A percentile compares a stretch with the other conserved stretches of the same genome.
phyloP scores from a whole-genome alignment of 1,140 invertebrate species.

The Coelopa frigida region DNA sequence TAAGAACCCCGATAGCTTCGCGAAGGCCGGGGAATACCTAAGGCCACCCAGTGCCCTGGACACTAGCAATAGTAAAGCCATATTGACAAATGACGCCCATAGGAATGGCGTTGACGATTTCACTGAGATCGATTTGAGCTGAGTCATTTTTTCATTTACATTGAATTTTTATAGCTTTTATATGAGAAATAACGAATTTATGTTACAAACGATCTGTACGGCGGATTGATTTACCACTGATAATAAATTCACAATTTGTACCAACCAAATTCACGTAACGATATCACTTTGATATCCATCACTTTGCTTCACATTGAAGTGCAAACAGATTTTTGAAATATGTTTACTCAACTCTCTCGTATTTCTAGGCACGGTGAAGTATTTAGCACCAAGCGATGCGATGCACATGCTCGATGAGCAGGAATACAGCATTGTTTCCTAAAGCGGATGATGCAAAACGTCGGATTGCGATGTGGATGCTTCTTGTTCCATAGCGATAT shows the following conservation, averaged over 20 bases:
- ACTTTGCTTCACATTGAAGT: neutral
- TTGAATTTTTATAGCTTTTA: too few relatives aligned
- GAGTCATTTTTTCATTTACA: neutral
- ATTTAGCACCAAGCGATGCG: constrained; percentile 53
- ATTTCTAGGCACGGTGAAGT: constrained; percentile 45
- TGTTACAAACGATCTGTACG: neutral
- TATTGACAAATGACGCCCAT: neutral
- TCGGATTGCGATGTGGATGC: too few relatives aligned
- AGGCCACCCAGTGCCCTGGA: neutral
- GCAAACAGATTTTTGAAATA: neutral
- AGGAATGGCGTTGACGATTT: constrained; percentile 15
- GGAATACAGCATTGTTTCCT: constrained; percentile 41
- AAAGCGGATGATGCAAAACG: too few relatives aligned
- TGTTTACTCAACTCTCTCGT: constrained; percentile 1
- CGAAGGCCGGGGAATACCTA: neutral
- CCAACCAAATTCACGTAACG: too few relatives aligned
- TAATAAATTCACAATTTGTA: neutral
- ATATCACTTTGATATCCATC: too few relatives aligned
- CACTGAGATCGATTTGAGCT: constrained; percentile 34
- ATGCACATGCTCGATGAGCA: constrained; percentile 49
- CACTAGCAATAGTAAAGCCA: neutral
- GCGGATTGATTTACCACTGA: neutral
- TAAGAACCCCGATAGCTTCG: constrained; percentile 24
- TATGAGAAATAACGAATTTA: neutral
- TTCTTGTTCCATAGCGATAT: too few relatives aligned